Evolutionary conservation across 92 coral and sea anemone genomes (phyloP).

Genomic region (Actinostola sp.): DNA sequence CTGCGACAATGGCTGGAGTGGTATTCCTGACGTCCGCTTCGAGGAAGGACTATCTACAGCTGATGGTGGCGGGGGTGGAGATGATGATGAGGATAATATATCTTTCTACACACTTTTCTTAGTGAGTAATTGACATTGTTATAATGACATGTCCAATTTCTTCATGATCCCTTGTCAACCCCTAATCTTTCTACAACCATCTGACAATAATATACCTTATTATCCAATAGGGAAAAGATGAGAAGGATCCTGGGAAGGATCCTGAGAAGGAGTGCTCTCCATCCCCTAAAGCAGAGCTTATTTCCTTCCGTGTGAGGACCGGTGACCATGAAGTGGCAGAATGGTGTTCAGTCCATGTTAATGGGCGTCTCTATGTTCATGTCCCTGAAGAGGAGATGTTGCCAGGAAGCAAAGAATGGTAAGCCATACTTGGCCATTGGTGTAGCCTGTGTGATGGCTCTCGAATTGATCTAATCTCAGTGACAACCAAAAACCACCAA

Average conservation of each 20-base stretch:
- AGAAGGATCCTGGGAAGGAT: slow-evolving; percentile 45
- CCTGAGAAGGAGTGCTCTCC: slow-evolving; percentile 37
- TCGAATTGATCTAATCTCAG: too few species aligned
- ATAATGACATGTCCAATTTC: neutral
- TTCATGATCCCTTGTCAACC: neutral
- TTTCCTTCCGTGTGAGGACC: slow-evolving; percentile 73
- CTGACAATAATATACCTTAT: too few species aligned
- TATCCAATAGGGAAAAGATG: slow-evolving; percentile 28
- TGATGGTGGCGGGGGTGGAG: slow-evolving; percentile 80
- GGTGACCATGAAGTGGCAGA: slow-evolving; percentile 77
- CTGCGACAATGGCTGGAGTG: slow-evolving; percentile 98
- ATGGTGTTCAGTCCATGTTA: slow-evolving; percentile 68
- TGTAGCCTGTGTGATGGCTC: too few species aligned
- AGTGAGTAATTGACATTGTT: slow-evolving; percentile 44
- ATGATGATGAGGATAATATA: slow-evolving; percentile 86
- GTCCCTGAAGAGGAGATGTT: slow-evolving; percentile 81
- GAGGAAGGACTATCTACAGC: slow-evolving; percentile 71
- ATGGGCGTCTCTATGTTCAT: slow-evolving; percentile 65
- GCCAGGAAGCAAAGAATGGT: slow-evolving; percentile 90
- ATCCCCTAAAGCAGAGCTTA: slow-evolving; percentile 54
- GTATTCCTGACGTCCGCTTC: slow-evolving; percentile 94
- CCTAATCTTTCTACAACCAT: neutral
- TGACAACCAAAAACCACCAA: neutral
- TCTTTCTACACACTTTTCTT: slow-evolving; percentile 77
- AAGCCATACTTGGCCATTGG: too few species aligned